These are phyloP conservation scores for Bradysia coprophila DNA, from an alignment of 1,140 invertebrate genomes.

Conservation along the genomic window DNA sequence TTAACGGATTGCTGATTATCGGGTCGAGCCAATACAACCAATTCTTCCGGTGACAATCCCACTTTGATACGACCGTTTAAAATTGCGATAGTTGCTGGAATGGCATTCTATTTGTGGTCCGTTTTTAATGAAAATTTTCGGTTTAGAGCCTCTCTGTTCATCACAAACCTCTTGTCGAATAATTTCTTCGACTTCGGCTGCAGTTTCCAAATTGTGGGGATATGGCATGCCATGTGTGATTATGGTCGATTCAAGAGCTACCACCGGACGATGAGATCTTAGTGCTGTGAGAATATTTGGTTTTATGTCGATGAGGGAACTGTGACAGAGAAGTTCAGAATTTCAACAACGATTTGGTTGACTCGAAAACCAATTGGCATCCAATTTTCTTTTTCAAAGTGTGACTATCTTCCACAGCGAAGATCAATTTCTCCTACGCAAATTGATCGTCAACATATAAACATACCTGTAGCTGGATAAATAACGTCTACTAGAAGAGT, in stretches of 20 bases:
- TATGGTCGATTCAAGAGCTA: constrained; percentile 93
- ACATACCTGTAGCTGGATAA: too few species aligned
- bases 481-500: too few species aligned
- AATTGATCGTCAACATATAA: too few species aligned
- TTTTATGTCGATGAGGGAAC: constrained; percentile 9
- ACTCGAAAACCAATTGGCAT: too few species aligned
- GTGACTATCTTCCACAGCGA: too few species aligned
- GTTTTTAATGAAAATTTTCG: too few species aligned
- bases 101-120: constrained; percentile 43
- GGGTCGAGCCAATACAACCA: constrained; percentile 36
- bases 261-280: constrained; percentile 28
- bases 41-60: constrained; percentile 45
- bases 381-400: too few species aligned
- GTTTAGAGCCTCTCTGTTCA: too few species aligned
- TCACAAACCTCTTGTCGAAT: constrained; percentile 50
- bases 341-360: too few species aligned
- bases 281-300: constrained; percentile 13
- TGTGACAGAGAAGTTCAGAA: background rate
- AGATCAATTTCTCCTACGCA: too few species aligned
- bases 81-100: constrained; percentile 89
- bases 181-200: constrained; percentile 59
- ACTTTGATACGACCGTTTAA: constrained; percentile 68
- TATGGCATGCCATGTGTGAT: constrained; percentile 97
- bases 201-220: constrained; percentile 80
- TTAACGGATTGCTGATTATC: constrained; percentile 30